Evolutionary conservation across 2,113 vertebrate genomes (phyloP), one percentile per base, ranked within the genome.

Genomic region (Panurus biarmicus): DNA sequence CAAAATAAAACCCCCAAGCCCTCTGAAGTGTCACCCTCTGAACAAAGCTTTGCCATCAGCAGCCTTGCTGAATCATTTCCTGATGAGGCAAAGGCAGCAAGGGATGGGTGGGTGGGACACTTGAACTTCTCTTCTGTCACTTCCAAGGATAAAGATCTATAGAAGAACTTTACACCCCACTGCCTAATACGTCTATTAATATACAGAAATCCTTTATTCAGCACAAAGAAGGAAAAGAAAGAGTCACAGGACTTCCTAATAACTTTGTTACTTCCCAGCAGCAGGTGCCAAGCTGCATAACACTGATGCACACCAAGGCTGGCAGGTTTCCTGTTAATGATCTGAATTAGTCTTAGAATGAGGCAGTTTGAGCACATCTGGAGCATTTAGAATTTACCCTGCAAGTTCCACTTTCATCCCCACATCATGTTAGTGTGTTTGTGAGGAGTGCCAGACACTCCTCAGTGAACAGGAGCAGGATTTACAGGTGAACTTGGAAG

Each of bases 251-350:
- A 16, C 28, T 80, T 90, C 31, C 44, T 84, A 75, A 94, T 81
- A 60, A 87, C 78, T 84, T 44, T 78, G 48, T 57, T 90, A 47
- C n/a, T 56, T 82, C 77, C 71, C 90, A 82, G 87, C 57, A 79
- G 80, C 94, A 95, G 87, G 77, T 94, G 74, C 89, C 77, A 71
- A 93, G 38, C 70, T 51, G 22, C 51, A 22, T 9, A 66, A 58
- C 48, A 26, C 7, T 10, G 65, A 70, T 57, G 56, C 53, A 70
- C 72, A 96, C 31, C 76, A 33, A 35, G 5, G 7, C 85, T 93
- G 95, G 81, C 87, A 93, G 70, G 58, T 53, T 86, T 88, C 94
- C 88, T 57, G 54, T 45, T 85, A 94, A 92, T 96, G 84, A 91
- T 20, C 73, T 23, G 48, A 95, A 94, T 96, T 82, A 93, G 50